Conservation (phyloP, 1,140 invertebrate species). For the Aphaenogaster ashmeadi region DNA sequence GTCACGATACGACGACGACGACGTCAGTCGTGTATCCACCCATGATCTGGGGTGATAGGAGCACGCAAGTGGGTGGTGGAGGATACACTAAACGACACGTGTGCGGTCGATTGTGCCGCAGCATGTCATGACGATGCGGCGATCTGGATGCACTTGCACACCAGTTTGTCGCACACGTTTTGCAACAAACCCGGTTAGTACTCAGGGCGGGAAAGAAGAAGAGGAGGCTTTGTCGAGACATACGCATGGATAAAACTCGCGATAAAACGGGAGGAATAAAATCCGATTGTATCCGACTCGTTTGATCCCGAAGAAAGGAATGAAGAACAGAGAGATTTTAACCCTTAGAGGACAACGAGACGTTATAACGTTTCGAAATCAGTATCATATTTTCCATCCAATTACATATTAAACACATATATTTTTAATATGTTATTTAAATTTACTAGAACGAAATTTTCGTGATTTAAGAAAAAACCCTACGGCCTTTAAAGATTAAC, state of each 20-base stretch:
- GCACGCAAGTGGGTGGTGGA: constrained; percentile 12
- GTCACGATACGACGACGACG: constrained; percentile 21
- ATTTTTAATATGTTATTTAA: no score
- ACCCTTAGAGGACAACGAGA: no score
- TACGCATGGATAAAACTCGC: not conserved
- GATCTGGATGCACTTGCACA: constrained; percentile 22
- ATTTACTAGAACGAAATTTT: no score
- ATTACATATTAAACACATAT: no score
- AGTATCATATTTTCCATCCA: no score
- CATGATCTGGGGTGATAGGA: not conserved
- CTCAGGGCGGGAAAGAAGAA: not conserved
- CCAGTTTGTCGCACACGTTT: not conserved
- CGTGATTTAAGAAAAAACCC: no score
- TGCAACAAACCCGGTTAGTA: not conserved
- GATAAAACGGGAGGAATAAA: constrained; percentile 9
- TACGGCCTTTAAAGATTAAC: not conserved
- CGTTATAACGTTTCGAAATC: no score
- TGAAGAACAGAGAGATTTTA: not conserved
- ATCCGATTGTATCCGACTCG: not conserved
- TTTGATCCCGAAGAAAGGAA: not conserved
- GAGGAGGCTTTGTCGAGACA: not conserved
- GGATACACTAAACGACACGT: constrained; percentile 30
- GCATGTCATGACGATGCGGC: constrained; percentile 20
- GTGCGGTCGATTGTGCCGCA: constrained; percentile 52
- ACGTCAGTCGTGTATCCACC: constrained; percentile 26